Evolutionary conservation across 2,113 vertebrate genomes (phyloP).

Genomic region (Pomatorhinus ruficollis): DNA sequence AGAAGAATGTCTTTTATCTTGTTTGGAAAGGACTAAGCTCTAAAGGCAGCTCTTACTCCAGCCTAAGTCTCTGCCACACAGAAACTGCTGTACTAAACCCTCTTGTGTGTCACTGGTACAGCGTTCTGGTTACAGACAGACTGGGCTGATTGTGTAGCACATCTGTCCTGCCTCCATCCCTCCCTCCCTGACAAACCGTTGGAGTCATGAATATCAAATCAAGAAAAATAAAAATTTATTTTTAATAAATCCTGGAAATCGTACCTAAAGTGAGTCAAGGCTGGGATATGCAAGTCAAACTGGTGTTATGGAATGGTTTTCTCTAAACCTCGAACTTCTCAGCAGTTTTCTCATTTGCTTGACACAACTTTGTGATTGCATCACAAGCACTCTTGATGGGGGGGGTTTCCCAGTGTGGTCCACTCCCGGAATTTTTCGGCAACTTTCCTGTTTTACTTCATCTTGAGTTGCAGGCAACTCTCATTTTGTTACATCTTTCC

Average conservation of each 20-base stretch:
- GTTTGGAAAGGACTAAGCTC: neutral
- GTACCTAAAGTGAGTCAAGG: neutral
- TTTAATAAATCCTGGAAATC: neutral
- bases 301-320: neutral
- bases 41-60: neutral
- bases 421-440: neutral
- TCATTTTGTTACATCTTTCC: neutral
- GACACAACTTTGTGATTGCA: neutral
- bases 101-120: neutral
- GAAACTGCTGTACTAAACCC: neutral
- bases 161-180: neutral
- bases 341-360: neutral
- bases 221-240: neutral
- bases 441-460: neutral
- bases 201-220: neutral
- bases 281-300: neutral
- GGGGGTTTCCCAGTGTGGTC: neutral
- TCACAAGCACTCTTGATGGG: neutral
- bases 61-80: neutral
- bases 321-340: neutral
- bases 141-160: neutral
- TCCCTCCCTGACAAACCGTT: neutral
- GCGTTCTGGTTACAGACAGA: neutral
- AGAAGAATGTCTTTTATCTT: neutral
- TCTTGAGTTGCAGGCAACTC: neutral